Conservation (phyloP, 2,113 vertebrate species). For the Tragulus kanchil region DNA sequence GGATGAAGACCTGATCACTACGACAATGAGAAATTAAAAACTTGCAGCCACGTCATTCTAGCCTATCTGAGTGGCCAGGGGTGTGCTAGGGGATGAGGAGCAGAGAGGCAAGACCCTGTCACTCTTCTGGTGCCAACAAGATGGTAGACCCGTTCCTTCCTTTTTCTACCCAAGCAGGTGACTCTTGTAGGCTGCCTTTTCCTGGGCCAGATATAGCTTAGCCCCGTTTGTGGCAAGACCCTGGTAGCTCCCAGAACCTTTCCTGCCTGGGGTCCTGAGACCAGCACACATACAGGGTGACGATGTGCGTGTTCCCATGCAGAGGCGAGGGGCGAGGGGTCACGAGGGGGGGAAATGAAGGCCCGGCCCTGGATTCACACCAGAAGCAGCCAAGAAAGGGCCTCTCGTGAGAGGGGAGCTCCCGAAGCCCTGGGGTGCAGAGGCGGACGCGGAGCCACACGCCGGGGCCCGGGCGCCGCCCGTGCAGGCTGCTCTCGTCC, state of each 20-base stretch:
- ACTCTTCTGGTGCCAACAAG: not conserved
- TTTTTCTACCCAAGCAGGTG: not conserved
- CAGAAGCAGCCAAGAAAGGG: not conserved
- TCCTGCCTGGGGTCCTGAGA: not conserved
- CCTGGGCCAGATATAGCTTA: not conserved
- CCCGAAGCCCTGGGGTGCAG: not conserved
- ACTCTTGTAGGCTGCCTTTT: not conserved
- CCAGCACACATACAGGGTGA: not conserved
- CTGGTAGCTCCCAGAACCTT: not conserved
- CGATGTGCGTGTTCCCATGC: rapidly evolving
- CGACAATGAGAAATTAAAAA: conserved; percentile 13
- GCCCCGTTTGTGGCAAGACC: not conserved
- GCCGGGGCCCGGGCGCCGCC: not conserved
- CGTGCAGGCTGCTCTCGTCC: not conserved
- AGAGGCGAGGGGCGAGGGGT: not conserved
- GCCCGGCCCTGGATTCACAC: not conserved
- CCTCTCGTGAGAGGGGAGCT: not conserved
- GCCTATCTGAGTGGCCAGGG: not conserved
- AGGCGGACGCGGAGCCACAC: not conserved
- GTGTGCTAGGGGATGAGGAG: not conserved
- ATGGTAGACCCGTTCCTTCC: not conserved
- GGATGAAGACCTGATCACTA: not conserved
- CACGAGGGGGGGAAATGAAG: not conserved
- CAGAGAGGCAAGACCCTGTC: not conserved
- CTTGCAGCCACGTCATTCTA: not conserved